Base-by-base conservation (phyloP, 2,888 invertebrate species). In the Microdon myrmicae region DNA sequence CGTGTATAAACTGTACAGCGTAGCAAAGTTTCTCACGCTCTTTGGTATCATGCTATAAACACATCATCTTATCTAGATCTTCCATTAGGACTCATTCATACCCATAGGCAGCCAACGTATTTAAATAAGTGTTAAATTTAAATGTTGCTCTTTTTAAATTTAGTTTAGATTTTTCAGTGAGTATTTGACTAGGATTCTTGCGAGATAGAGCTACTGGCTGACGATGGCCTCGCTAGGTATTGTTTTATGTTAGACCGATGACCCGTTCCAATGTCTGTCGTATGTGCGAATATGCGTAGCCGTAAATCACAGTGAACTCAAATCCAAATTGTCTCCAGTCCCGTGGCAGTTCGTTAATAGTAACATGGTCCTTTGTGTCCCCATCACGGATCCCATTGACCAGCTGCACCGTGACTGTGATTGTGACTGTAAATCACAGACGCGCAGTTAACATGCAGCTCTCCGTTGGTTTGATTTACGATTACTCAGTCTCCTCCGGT, bases 341-440 rank as follows among this genome's bases (percentile, higher is more conserved):
- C 17, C 41, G 32, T 61, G 56, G 55, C 60, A 56, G 48, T 56
- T 41, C 23, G 23, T 56, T 61, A 51, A 56, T 61, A 41, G 61
- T 26, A 56, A 51, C 34, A 23, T 28, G 37, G 60, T 43, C 35
- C 10, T 22, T 12, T 32, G 23, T n/a, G n/a, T n/a, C n/a, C n/a
- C n/a, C n/a, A n/a, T n/a, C n/a, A n/a, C n/a, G n/a, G n/a, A n/a
- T 41, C 28, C 32, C 37, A 29, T 28, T 34, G 26, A 39, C 49
- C 61, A 64, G 56, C 61, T 56, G 61, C 43, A 96, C 96, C 82
- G 81, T 97, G 79, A 96, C 64, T 53, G 53, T 53, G 64, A 41
- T 14, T 45, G 29, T 14, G 61, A 64, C 53, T 53, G 53, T 64
- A 64, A 64, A 64, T 64, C 64, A 64, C 64, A 43, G 47, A 28